Evolutionary conservation across 2,888 invertebrate genomes (phyloP).

Genomic region (Allygus modestus): DNA sequence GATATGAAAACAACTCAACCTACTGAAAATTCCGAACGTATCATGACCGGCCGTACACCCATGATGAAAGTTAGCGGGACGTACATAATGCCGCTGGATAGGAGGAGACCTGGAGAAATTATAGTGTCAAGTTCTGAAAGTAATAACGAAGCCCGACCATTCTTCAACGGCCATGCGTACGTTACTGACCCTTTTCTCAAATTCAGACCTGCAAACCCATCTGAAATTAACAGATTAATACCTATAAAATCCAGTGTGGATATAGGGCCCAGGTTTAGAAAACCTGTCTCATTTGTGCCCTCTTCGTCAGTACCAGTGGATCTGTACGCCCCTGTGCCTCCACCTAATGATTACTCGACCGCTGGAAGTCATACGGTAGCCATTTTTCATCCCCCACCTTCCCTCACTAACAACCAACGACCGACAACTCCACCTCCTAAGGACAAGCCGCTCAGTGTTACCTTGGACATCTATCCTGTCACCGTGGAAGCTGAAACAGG

Average conservation of each 20-base stretch:
- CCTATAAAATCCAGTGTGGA: conserved; percentile 30
- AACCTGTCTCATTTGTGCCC: conserved; percentile 32
- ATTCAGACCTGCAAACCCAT: conserved; percentile 67
- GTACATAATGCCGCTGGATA: conserved; percentile 58
- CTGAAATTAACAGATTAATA: conserved; percentile 61
- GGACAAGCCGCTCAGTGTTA: conserved; percentile 63
- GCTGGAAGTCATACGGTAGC: conserved; percentile 57
- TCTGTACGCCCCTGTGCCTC: background rate
- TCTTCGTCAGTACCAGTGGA: conserved; percentile 10
- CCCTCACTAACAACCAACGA: background rate
- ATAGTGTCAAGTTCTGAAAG: conserved; percentile 35
- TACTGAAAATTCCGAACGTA: conserved; percentile 19
- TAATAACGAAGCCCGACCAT: conserved; percentile 23
- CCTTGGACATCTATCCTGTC: conserved; percentile 66
- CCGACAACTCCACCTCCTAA: background rate
- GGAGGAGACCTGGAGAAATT: conserved; percentile 57
- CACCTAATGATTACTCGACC: background rate
- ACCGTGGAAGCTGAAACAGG: conserved; percentile 52
- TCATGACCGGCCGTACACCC: conserved; percentile 6
- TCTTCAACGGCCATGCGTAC: conserved; percentile 67
- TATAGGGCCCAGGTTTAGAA: conserved; percentile 40
- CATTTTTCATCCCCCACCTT: conserved; percentile 27
- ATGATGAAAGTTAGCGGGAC: conserved; percentile 51
- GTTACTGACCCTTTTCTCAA: conserved; percentile 67
- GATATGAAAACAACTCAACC: background rate